phyloP scores from a whole-genome alignment of 2,113 vertebrate species.

The Antechinus stuartii region DNA sequence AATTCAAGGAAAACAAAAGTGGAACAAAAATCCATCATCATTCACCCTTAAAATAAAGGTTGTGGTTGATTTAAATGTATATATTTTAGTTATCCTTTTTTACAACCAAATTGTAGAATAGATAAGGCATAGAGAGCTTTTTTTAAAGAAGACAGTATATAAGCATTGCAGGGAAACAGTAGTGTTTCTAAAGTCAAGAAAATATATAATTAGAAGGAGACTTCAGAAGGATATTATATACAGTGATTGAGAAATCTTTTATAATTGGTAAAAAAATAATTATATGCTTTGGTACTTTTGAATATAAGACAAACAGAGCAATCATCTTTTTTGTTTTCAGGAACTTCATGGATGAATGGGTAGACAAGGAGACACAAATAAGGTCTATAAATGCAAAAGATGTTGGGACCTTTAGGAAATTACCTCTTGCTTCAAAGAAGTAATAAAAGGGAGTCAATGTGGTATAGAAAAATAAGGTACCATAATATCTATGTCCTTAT shows the following conservation, averaged over 20 bases:
- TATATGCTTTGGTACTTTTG: neutral
- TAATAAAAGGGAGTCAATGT: neutral
- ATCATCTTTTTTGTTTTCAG: slow-evolving; percentile 6
- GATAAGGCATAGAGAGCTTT: neutral
- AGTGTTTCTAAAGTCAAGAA: slow-evolving; percentile 23
- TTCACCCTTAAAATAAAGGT: neutral
- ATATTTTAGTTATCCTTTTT: neutral
- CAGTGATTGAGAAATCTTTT: neutral
- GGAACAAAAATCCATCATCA: neutral
- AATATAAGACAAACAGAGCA: neutral
- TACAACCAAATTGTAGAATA: neutral
- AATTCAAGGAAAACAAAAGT: too few relatives aligned
- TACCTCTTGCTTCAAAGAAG: neutral
- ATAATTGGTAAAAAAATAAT: slow-evolving; percentile 27
- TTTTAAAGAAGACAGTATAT: neutral
- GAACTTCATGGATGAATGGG: slow-evolving; percentile 15
- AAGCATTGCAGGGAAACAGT: neutral
- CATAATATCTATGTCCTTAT: neutral
- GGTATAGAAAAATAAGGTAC: neutral
- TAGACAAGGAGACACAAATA: neutral
- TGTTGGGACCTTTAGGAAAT: neutral
- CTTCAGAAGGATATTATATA: neutral
- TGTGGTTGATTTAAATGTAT: neutral
- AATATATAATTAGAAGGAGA: neutral
- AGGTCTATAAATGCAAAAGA: neutral